A percentile compares a stretch with the other conserved stretches of the same genome.
These are phyloP conservation scores for Tonatia bakeri DNA, from an alignment of 2,113 vertebrate species.

Conservation along the genomic window DNA sequence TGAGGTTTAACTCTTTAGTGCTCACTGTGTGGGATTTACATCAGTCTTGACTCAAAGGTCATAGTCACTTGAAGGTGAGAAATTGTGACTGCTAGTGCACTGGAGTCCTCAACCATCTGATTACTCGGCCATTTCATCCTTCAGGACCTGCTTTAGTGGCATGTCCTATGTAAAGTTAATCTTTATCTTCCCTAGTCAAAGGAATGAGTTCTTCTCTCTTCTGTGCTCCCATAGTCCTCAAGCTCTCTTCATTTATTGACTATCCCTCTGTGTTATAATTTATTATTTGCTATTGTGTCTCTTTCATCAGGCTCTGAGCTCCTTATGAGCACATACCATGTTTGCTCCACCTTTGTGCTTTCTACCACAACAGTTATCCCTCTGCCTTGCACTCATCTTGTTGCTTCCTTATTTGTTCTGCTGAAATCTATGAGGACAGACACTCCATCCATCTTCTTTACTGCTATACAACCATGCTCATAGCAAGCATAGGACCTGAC, in stretches of 20 bases:
- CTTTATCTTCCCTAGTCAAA: neutral
- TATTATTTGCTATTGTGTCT: neutral
- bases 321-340: neutral
- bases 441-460: neutral
- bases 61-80: neutral
- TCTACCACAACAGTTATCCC: neutral
- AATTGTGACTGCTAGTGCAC: neutral
- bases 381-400: neutral
- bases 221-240: too few species aligned
- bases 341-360: neutral
- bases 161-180: neutral
- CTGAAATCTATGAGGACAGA: neutral
- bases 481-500: neutral
- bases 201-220: neutral
- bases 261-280: neutral
- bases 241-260: neutral
- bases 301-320: neutral
- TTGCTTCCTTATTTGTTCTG: neutral
- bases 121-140: neutral
- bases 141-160: neutral
- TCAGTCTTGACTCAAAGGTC: neutral
- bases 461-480: too few species aligned
- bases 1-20: conserved; percentile 60
- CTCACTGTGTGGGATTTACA: neutral
- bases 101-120: neutral